Conservation (phyloP, 2,113 vertebrate genomes). For the Dasypus novemcinctus region DNA sequence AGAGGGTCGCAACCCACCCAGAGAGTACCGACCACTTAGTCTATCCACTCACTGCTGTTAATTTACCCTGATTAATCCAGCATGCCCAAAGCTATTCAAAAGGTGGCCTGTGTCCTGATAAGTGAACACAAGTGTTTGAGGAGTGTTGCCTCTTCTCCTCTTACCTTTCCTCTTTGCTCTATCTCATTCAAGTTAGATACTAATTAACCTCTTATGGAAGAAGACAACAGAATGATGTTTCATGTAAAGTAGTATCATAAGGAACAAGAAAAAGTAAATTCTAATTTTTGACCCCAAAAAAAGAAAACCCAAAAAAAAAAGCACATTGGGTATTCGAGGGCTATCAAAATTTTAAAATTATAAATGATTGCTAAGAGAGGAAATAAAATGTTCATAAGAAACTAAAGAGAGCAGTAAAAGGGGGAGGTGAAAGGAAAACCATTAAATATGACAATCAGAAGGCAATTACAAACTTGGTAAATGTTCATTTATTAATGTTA, state of each 20-base stretch:
- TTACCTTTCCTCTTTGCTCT: background rate
- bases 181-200: background rate
- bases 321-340: too few species aligned
- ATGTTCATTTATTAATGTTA: too few species aligned
- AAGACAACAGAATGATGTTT: background rate
- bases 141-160: background rate
- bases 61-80: background rate
- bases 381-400: too few species aligned
- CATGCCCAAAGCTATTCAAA: background rate
- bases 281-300: slow-evolving; percentile 3
- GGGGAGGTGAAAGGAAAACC: too few species aligned
- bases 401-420: too few species aligned
- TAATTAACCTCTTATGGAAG: background rate
- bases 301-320: too few species aligned
- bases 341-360: too few species aligned
- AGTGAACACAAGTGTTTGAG: fast-evolving
- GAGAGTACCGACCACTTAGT: background rate
- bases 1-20: background rate
- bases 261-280: slow-evolving; percentile 40
- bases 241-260: background rate
- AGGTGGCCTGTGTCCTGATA: background rate
- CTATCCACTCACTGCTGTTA: background rate
- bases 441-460: too few species aligned
- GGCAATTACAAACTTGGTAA: too few species aligned
- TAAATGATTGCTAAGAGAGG: too few species aligned